Percentiles rank a stretch among this genome's conserved stretches.
These are phyloP conservation scores for Melanaphis sacchari DNA, from an alignment of 1,140 invertebrate genomes.

Conservation along the genomic window DNA sequence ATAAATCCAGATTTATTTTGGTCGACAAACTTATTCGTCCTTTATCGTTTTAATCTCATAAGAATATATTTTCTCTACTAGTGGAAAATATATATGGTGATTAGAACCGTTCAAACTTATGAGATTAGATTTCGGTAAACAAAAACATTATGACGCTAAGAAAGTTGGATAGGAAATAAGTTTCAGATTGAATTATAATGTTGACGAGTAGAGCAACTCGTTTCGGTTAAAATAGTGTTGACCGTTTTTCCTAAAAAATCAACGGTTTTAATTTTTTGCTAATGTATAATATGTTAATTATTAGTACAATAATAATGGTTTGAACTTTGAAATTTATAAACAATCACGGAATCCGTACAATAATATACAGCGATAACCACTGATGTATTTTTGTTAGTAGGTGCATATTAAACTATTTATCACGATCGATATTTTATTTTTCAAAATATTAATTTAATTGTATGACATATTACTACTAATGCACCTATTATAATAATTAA, in stretches of 20 bases:
- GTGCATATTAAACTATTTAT: neutral
- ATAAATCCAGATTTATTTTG: slow-evolving; percentile 7
- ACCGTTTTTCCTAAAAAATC: neutral
- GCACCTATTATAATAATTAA: neutral
- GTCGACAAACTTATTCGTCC: neutral
- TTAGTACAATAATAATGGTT: neutral
- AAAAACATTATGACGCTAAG: slow-evolving; percentile 14
- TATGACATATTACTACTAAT: neutral
- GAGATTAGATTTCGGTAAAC: slow-evolving; percentile 20
- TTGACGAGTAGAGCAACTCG: too few species aligned
- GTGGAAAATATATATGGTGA: neutral
- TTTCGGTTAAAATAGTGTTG: neutral
- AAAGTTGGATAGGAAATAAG: neutral
- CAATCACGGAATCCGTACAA: neutral
- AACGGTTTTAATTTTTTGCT: neutral
- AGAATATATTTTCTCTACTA: neutral
- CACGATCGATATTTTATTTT: neutral
- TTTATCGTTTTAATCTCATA: neutral
- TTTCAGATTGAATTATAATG: neutral
- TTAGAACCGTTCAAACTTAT: neutral
- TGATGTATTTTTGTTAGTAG: neutral
- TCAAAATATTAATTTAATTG: neutral
- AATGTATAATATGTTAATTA: neutral
- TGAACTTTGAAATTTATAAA: neutral
- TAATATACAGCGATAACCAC: neutral